Evolutionary conservation across 1,140 invertebrate species (phyloP).

Genomic region (Adelges cooleyi): DNA sequence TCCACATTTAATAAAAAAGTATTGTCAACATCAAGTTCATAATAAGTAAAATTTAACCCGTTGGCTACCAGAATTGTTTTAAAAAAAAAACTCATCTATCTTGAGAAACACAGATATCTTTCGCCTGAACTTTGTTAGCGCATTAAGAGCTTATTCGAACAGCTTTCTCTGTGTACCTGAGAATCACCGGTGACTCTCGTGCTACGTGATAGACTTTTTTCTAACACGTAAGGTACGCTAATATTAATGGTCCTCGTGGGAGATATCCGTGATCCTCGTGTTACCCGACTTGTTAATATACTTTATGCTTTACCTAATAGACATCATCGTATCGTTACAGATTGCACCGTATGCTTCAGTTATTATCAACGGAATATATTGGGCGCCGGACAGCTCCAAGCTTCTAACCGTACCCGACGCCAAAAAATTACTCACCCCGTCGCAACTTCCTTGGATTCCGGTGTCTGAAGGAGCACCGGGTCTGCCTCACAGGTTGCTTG

Average conservation of each 20-base stretch:
- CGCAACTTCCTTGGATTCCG: slow-evolving; percentile 84
- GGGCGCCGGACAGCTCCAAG: slow-evolving; percentile 92
- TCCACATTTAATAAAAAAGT: slow-evolving; percentile 93
- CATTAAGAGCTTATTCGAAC: too few species aligned
- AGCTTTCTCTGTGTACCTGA: too few species aligned
- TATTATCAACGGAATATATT: slow-evolving; percentile 97
- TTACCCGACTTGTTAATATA: background rate
- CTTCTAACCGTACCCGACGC: slow-evolving; percentile 95
- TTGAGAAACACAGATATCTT: background rate
- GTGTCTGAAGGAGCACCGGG: slow-evolving; percentile 63
- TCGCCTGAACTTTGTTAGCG: background rate
- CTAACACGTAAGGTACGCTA: background rate
- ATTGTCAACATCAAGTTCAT: slow-evolving; percentile 9
- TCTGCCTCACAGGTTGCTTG: slow-evolving; percentile 78
- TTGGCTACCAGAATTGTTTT: background rate
- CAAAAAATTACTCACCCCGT: slow-evolving; percentile 78
- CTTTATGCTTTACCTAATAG: background rate
- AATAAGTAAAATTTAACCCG: background rate
- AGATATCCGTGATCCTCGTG: background rate
- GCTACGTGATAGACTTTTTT: too few species aligned
- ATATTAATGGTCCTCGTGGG: background rate
- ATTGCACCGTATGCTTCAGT: slow-evolving; percentile 96
- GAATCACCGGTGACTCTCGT: too few species aligned
- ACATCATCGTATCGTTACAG: slow-evolving; percentile 37
- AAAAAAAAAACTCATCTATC: background rate